Base-by-base conservation (phyloP, 1,140 invertebrate species). In the Drosophila subpulchrella region DNA sequence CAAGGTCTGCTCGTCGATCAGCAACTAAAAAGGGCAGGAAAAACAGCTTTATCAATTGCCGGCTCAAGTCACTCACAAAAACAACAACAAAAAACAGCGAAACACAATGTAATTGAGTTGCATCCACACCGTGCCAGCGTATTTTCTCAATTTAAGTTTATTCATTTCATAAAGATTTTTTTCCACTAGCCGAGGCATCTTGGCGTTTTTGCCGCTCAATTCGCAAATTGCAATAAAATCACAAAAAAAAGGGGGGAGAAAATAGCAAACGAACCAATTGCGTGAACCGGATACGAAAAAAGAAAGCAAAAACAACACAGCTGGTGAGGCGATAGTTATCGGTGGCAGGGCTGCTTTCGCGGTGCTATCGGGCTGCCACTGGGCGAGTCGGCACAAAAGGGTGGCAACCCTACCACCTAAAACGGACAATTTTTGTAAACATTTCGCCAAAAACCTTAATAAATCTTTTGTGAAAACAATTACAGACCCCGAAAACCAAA, bases 201-300 rank as follows among this genome's bases (percentile, higher is more conserved):
- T 60, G 66, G 42, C 75, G 77, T 65, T 84, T 74, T 66, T 51
- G 38, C 10, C 51, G 38, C 56, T 24, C 10, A 55, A 42, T 65
- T 75, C 17, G 46, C 8, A 53, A 85, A 74, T 63, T 30, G 41
- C 62, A 50, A 61, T 77, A 81, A 81, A 71, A 30, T 30, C 20
- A 48, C 13, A 39, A 12, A 63, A 65, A 65, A 74, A 57, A 38
- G n/a, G 39, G 56, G n/a, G 57, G 51, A 70, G 34, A 74, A 50
- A 47, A 36, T 53, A 42, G 56, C 48, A 44, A 75, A 86, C 82
- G 66, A 85, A 85, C 82, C 82, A 85, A 85, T 72, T 85, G 82
- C 82, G 54, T 78, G 75, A 78, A 82, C 82, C 81, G 82, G 82
- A 85, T 85, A 78, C 85, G 76, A 82, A 85, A 85, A 84, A 86